Base-by-base conservation (phyloP, 2,888 invertebrate genomes). In the Flexamia atlantica region DNA sequence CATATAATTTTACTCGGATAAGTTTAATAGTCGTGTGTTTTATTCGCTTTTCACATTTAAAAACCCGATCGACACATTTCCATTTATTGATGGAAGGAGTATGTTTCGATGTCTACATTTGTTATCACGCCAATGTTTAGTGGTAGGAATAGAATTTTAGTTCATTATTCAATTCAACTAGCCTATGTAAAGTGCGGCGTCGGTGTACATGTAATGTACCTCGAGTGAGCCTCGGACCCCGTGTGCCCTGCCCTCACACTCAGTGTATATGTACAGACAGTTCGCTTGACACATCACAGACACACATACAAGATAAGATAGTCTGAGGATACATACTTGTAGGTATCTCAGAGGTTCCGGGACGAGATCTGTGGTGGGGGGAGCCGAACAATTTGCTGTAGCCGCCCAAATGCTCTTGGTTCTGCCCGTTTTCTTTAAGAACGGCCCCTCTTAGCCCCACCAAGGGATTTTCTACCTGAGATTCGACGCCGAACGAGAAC, bases 381-480 rank as follows among this genome's bases (percentile, higher is more conserved):
- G 84, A 40, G 82, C 64, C 79, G 79, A 82, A 82, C 82, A 84
- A 84, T 46, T 76, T 79, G 84, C 84, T 84, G 84, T 80, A 70
- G 76, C 84, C 84, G 68, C 79, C 60, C 83, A 83, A 80, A 81
- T 84, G 82, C 68, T 83, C 83, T 76, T 83, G 83, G 68, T 40
- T 53, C 79, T 82, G 82, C 82, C 72, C 82, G 46, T 82, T 84
- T 32, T 50, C 53, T 46, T 46, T 76, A 28, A 64, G 64, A 40
- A 72, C 72, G 53, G 72, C 40, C 70, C 76, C 64, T 84, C 80
- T 80, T 83, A 80, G 46, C 42, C 84, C 84, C 50, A 84, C 79
- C 84, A 84, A 82, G 68, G 84, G 84, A 82, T 84, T 84, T 82
- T 79, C 79, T 74, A 84, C 74, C 82, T 84, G 82, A 57, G 82